Conservation (phyloP, 1,140 invertebrate genomes). For the Nomia melanderi region DNA sequence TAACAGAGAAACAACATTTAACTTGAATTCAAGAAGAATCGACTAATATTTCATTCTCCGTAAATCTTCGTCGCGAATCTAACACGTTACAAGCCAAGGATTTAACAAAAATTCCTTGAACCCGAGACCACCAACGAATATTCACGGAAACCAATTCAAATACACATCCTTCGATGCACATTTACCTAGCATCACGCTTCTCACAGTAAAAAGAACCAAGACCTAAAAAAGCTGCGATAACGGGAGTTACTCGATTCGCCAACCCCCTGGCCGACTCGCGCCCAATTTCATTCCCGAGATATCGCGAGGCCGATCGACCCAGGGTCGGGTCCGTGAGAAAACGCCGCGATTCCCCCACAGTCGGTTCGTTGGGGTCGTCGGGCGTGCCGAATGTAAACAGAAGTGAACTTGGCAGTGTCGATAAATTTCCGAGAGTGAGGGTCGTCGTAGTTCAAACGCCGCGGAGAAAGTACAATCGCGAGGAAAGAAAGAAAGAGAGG, state of each 20-base stretch:
- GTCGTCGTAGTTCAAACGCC: conserved; percentile 49
- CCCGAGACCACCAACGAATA: no score
- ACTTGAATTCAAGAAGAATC: no score
- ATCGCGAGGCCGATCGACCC: not conserved
- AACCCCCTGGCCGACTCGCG: no score
- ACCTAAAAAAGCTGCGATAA: not conserved
- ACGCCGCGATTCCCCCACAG: not conserved
- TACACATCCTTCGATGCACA: no score
- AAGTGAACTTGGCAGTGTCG: conserved; percentile 63
- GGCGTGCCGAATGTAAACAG: conserved; percentile 57
- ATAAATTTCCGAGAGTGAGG: conserved; percentile 53
- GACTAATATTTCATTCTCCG: no score
- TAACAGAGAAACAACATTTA: no score
- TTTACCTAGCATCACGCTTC: no score
- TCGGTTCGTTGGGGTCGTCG: not conserved
- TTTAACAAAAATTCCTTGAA: no score
- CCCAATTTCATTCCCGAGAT: not conserved
- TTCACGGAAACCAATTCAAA: no score
- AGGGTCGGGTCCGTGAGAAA: conserved; percentile 9
- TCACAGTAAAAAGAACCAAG: not conserved
- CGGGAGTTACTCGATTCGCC: not conserved
- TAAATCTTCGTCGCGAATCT: no score
- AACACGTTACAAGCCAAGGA: no score
- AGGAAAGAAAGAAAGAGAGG: no score
- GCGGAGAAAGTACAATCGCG: conserved; percentile 51